These are phyloP conservation scores for Tenthredo distinguenda DNA, from an alignment of 2,888 invertebrate species.

Conservation along the genomic window DNA sequence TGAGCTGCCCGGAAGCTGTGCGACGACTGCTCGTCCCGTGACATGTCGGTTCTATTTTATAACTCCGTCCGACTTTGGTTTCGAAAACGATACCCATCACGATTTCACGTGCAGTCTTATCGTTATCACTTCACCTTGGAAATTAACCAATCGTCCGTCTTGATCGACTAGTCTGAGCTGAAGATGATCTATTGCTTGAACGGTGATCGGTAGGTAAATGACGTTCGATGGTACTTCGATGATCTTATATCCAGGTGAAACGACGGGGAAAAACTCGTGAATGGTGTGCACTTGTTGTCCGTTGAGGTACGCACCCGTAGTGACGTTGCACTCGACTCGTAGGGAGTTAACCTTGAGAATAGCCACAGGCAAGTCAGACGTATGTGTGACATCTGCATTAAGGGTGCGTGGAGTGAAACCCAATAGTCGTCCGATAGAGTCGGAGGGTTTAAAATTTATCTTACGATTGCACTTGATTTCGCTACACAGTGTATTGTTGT, in stretches of 20 bases:
- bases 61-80: constrained; percentile 51
- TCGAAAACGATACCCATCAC: constrained; percentile 53
- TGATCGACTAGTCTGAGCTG: no score
- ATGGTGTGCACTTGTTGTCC: constrained; percentile 65
- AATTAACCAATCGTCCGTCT: constrained; percentile 53
- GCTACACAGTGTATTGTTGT: constrained; percentile 64
- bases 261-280: constrained; percentile 70
- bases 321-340: neutral
- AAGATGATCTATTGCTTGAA: no score
- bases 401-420: constrained; percentile 60
- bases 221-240: constrained; percentile 67
- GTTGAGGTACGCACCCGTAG: neutral
- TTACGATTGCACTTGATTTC: constrained; percentile 57
- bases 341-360: constrained; percentile 67
- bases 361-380: constrained; percentile 67
- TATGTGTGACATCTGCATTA: constrained; percentile 57
- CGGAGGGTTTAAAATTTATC: constrained; percentile 55
- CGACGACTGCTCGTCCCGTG: constrained; percentile 30
- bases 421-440: constrained; percentile 62
- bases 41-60: constrained; percentile 51
- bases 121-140: constrained; percentile 61
- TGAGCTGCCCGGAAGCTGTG: constrained; percentile 35
- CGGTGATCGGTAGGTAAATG: constrained; percentile 69
- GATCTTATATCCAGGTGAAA: constrained; percentile 69
- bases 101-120: constrained; percentile 59